These are phyloP conservation scores for Echeneis naucrates DNA, from an alignment of 2,797 vertebrate species.

Conservation along the genomic window DNA sequence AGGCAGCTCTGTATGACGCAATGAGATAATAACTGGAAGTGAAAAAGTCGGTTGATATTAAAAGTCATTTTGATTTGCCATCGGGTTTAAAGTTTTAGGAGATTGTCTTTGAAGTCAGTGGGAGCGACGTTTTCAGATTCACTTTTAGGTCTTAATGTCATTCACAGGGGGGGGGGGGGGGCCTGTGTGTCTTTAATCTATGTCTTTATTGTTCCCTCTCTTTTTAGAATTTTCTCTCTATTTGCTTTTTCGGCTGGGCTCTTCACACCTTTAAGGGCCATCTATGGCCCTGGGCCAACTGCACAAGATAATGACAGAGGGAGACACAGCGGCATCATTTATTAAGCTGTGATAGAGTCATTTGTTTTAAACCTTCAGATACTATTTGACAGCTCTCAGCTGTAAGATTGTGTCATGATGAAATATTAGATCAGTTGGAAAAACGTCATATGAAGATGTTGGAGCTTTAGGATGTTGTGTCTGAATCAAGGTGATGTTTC, in stretches of 20 bases:
- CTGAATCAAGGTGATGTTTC: background rate
- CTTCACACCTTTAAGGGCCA: background rate
- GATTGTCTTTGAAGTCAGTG: constrained; percentile 19
- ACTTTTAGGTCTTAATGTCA: constrained; percentile 3
- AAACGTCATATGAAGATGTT: constrained; percentile 44
- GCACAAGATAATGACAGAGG: constrained; percentile 33
- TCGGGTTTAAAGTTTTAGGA: constrained; percentile 7
- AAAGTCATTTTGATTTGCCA: constrained; percentile 10
- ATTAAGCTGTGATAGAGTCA: constrained; percentile 27
- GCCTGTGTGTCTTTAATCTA: constrained; percentile 1
- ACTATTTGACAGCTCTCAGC: constrained; percentile 41
- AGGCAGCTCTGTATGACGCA: background rate
- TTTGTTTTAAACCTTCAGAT: constrained; percentile 49
- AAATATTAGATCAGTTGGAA: constrained; percentile 57
- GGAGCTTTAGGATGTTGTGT: constrained; percentile 13
- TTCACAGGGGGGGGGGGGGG: background rate
- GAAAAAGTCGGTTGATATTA: constrained; percentile 24
- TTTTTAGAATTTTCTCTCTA: background rate
- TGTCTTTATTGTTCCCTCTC: background rate
- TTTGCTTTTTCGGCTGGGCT: background rate
- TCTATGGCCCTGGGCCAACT: constrained; percentile 20
- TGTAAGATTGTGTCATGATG: constrained; percentile 54
- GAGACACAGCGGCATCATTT: constrained; percentile 30
- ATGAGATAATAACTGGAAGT: background rate
- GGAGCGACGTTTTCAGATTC: constrained; percentile 5